Conservation (phyloP, 2,113 vertebrate species). For the Meleagris gallopavo region DNA sequence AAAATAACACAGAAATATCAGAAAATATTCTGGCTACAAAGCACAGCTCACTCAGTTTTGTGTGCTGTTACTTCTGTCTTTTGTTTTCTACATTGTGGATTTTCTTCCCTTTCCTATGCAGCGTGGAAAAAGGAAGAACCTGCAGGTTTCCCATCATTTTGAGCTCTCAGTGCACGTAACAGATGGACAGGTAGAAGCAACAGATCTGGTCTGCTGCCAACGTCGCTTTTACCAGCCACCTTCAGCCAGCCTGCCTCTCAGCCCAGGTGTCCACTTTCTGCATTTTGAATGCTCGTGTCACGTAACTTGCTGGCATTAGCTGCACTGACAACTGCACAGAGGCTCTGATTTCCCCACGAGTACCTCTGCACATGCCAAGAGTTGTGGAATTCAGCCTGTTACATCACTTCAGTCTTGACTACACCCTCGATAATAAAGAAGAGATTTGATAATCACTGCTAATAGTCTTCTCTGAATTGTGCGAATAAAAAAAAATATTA, state of each 20-base stretch:
- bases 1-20: neutral
- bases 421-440: neutral
- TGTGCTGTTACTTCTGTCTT: neutral
- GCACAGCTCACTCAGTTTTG: neutral
- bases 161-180: neutral
- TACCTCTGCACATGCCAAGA: neutral
- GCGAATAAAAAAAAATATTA: neutral
- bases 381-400: neutral
- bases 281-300: constrained; percentile 80
- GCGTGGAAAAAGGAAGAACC: neutral
- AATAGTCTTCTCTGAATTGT: neutral
- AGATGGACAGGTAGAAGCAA: constrained; percentile 85
- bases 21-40: neutral
- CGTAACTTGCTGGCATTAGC: constrained; percentile 67
- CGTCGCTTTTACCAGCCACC: constrained; percentile 71
- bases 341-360: neutral
- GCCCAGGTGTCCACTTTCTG: constrained; percentile 74
- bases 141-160: neutral
- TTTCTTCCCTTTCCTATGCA: neutral
- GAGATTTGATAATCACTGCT: neutral
- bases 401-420: neutral
- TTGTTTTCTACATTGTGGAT: neutral
- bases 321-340: constrained; percentile 74
- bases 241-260: constrained; percentile 76
- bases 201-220: constrained; percentile 76